Base-by-base conservation (phyloP, 2,888 invertebrate species). In the Drosophila falleni region DNA sequence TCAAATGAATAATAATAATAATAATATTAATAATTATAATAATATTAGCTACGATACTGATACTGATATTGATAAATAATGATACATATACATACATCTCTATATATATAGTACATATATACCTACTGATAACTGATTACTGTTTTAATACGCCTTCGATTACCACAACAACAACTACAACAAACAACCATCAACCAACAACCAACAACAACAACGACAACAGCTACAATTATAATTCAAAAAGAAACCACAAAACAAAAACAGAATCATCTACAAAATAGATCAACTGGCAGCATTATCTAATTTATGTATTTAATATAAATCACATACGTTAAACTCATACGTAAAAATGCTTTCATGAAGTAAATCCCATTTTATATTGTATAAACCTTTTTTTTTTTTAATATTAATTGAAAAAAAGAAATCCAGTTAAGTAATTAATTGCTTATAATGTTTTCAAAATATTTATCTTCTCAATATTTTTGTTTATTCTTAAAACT, bases 1-100 rank as follows among this genome's bases (percentile, higher is more conserved):
- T 90, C 92, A 93, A 91, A 92, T 92, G 83, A 86, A 85, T 84
- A 83, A 82, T 63, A 71, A 55, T 65, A 53, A 71, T 80, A 75
- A 86, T 72, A 64, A 31, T 37, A 54, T 10, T 29, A 29, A 58
- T 76, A 69, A 61, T 63, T 71, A 55, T 61, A 61, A 69, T 80
- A 79, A 80, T 73, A 66, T 65, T 74, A 74, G 65, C 58, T 71
- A 79, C 47, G 72, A 75, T 81, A 80, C 65, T 66, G 79, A 71
- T 76, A 80, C 67, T 67, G 77, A 72, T 71, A 74, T 60, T 69
- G 64, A 84, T 88, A 79, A 75, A 74, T 76, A 74, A 72, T 64
- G 67, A 79, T 75, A 75, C 73, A 78, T 62, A 73, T 60, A 71
- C 64, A 74, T 63, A 65, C 59, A 81, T 51, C 60, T 63, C 49